Conservation (phyloP, 2,888 invertebrate genomes). For the Acanthococcus lagerstroemiae region DNA sequence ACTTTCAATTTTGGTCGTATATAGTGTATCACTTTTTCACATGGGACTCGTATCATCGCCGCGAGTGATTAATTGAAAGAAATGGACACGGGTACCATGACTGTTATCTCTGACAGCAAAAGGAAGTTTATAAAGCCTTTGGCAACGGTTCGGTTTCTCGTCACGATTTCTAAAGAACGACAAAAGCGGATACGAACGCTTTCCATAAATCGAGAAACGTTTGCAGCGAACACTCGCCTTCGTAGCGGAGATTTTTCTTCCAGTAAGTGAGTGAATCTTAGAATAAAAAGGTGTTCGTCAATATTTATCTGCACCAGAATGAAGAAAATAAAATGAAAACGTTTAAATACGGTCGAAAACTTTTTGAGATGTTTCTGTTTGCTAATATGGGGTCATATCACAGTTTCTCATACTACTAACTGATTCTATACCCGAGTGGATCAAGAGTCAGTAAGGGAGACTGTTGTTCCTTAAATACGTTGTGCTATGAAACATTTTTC, state of each 20-base stretch:
- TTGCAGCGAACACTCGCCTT: not conserved
- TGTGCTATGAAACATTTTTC: too few relatives aligned
- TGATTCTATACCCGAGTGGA: too few relatives aligned
- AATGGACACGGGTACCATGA: constrained; percentile 25
- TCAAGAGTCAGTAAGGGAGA: too few relatives aligned
- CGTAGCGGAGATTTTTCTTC: not conserved
- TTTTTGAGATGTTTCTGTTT: too few relatives aligned
- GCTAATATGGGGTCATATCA: too few relatives aligned
- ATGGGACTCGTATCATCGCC: constrained; percentile 16
- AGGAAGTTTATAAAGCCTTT: constrained; percentile 24
- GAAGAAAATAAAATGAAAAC: too few relatives aligned
- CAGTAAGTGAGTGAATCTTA: too few relatives aligned
- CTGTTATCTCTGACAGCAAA: constrained; percentile 27
- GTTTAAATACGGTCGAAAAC: too few relatives aligned
- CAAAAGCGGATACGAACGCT: constrained; percentile 15
- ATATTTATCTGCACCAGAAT: too few relatives aligned
- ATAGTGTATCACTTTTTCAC: constrained; percentile 18
- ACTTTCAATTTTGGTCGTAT: constrained; percentile 17
- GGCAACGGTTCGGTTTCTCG: constrained; percentile 18
- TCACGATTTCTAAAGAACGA: constrained; percentile 19
- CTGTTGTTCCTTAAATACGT: too few relatives aligned
- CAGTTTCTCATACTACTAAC: too few relatives aligned
- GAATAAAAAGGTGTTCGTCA: too few relatives aligned
- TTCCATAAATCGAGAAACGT: not conserved
- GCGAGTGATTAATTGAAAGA: constrained; percentile 26